Conservation (phyloP, 2,113 vertebrate genomes). For the Piaya cayana region DNA sequence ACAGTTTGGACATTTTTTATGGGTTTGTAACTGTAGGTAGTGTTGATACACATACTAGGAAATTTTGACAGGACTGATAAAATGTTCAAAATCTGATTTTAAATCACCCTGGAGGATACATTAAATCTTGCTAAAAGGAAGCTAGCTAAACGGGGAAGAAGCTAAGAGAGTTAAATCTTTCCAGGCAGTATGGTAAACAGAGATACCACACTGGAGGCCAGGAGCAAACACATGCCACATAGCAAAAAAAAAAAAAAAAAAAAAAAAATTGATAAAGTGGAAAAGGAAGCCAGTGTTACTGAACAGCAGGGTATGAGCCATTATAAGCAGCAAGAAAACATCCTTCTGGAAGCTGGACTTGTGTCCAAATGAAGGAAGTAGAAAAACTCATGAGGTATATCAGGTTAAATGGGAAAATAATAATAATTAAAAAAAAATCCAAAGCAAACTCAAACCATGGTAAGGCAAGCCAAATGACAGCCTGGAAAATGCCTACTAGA, state of each 20-base stretch:
- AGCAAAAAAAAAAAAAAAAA: not conserved
- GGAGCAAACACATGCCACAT: not conserved
- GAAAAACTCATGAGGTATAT: not conserved
- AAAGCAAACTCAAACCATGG: slow-evolving; percentile 2
- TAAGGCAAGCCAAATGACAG: not conserved
- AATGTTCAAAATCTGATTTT: slow-evolving; percentile 15
- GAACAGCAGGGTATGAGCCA: not conserved
- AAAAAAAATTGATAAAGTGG: not conserved
- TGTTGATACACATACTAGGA: slow-evolving; percentile 10
- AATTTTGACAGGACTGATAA: slow-evolving; percentile 56
- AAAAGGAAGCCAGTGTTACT: not conserved
- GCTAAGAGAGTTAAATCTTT: not conserved
- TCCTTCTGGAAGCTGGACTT: not conserved
- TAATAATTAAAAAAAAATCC: not conserved
- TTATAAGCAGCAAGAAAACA: not conserved
- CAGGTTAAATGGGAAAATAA: not conserved
- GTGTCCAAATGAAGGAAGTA: not conserved
- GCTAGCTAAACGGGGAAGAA: slow-evolving; percentile 17
- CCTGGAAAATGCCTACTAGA: not conserved
- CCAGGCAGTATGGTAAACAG: not conserved
- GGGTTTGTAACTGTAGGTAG: slow-evolving; percentile 31
- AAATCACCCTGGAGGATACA: slow-evolving; percentile 43
- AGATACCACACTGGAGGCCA: not conserved
- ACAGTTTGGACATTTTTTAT: slow-evolving; percentile 36
- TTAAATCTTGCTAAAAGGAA: slow-evolving; percentile 29